These are phyloP conservation scores for Epirrhoe alternata DNA, from an alignment of 2,888 invertebrate genomes.

Conservation along the genomic window DNA sequence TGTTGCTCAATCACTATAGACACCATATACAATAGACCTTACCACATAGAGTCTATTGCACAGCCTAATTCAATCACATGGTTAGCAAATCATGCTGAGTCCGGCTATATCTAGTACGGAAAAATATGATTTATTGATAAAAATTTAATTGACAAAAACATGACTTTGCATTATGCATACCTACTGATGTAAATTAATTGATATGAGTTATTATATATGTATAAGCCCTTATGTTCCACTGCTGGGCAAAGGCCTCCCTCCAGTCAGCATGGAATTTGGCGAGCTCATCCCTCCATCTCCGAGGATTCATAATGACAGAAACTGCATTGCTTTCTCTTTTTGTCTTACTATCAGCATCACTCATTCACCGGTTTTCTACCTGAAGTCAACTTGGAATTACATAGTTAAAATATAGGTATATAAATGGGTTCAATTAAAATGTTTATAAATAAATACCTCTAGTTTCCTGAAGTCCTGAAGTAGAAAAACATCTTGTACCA, in stretches of 20 bases:
- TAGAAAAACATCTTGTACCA: neutral
- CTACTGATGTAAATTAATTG: no score
- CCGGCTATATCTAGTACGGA: neutral
- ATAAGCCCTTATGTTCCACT: no score
- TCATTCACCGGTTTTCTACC: no score
- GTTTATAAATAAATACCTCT: neutral
- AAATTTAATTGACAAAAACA: neutral
- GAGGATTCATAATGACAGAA: no score
- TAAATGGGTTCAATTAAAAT: neutral
- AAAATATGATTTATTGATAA: neutral
- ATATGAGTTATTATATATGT: no score
- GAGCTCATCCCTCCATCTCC: no score
- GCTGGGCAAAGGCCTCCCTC: no score
- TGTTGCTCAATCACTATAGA: conserved; percentile 3
- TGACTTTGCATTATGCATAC: neutral
- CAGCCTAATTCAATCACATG: conserved; percentile 7
- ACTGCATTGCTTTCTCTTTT: no score
- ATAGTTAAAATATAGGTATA: neutral
- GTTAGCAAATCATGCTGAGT: conserved; percentile 7
- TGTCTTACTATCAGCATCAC: no score
- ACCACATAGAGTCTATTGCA: conserved; percentile 1
- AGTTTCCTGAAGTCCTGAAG: neutral
- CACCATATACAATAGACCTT: no score
- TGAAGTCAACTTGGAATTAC: neutral
- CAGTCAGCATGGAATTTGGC: no score